Evolutionary conservation across 1,140 invertebrate genomes (phyloP).

Genomic region (Scaptomyza montana): DNA sequence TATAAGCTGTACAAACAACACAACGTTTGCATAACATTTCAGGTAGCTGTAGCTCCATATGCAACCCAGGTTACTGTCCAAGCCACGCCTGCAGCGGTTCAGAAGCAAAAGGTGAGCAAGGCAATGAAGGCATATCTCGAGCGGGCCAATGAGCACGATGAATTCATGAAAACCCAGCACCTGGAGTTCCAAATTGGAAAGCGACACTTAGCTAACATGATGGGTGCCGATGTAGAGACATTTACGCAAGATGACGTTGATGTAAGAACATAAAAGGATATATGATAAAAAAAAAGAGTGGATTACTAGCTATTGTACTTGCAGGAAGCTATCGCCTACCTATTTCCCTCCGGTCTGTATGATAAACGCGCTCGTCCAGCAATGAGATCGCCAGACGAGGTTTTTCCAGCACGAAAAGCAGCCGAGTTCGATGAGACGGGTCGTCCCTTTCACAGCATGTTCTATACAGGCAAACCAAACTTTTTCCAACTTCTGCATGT

Average conservation of each 20-base stretch:
- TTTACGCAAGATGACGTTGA: conserved; percentile 95
- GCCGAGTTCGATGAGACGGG: conserved; percentile 96
- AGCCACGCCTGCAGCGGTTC: conserved; percentile 69
- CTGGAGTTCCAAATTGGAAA: conserved; percentile 95
- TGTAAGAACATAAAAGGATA: conserved; percentile 85
- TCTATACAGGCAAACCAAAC: conserved; percentile 94
- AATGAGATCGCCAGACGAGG: conserved; percentile 93
- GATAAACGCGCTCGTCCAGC: conserved; percentile 91
- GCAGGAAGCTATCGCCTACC: conserved; percentile 93
- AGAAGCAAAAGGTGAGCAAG: conserved; percentile 89
- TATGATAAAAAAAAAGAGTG: neutral
- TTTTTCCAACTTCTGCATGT: conserved; percentile 94
- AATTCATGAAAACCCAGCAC: conserved; percentile 93
- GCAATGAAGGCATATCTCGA: conserved; percentile 95
- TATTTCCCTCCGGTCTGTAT: conserved; percentile 96
- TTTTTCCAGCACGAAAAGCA: conserved; percentile 93
- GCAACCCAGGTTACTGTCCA: conserved; percentile 73
- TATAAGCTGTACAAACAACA: neutral
- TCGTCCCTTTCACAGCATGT: conserved; percentile 93
- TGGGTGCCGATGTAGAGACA: conserved; percentile 95
- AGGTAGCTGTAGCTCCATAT: conserved; percentile 48
- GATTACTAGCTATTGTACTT: conserved; percentile 51
- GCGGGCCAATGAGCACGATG: conserved; percentile 91
- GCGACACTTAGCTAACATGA: conserved; percentile 98
- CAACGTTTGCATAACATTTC: conserved; percentile 70